Evolutionary conservation across 2,797 vertebrate species (phyloP).

Genomic region (Dicrostonyx torquatus): DNA sequence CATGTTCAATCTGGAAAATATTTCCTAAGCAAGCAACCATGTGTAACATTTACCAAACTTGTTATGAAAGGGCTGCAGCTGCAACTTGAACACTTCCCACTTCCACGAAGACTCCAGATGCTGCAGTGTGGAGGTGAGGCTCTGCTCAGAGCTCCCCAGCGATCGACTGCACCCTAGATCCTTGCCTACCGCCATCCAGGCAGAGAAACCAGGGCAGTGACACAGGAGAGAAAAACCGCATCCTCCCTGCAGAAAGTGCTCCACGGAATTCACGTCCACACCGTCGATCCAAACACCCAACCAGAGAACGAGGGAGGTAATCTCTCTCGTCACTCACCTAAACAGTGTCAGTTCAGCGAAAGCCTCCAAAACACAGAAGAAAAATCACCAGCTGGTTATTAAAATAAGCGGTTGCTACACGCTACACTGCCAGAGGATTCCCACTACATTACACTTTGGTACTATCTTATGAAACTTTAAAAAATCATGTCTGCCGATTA

Average conservation of each 20-base stretch:
- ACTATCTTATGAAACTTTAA: slow-evolving; percentile 59
- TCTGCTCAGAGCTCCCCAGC: slow-evolving; percentile 76
- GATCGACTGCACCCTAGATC: slow-evolving; percentile 73
- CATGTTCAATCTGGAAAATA: slow-evolving; percentile 91
- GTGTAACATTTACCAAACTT: slow-evolving; percentile 93
- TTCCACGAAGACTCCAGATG: slow-evolving; percentile 88
- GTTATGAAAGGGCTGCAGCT: slow-evolving; percentile 90
- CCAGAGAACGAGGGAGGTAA: slow-evolving; percentile 72
- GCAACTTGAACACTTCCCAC: slow-evolving; percentile 87
- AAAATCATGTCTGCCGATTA: slow-evolving; percentile 73
- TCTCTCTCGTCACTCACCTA: slow-evolving; percentile 66
- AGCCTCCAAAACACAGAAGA: slow-evolving; percentile 44
- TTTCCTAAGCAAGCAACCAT: slow-evolving; percentile 91
- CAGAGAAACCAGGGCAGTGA: slow-evolving; percentile 77
- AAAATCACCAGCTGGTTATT: slow-evolving; percentile 43
- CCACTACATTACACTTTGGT: slow-evolving; percentile 26
- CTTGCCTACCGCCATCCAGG: slow-evolving; percentile 69
- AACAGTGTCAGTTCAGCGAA: slow-evolving; percentile 61
- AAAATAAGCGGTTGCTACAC: slow-evolving; percentile 64
- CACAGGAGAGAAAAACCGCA: slow-evolving; percentile 73
- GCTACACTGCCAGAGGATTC: slow-evolving; percentile 47
- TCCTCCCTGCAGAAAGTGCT: slow-evolving; percentile 68
- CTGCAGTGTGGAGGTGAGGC: slow-evolving; percentile 72
- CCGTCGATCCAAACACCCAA: slow-evolving; percentile 62
- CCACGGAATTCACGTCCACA: slow-evolving; percentile 55